phyloP scores from a whole-genome alignment of 1,140 invertebrate genomes.

The Maconellicoccus hirsutus region DNA sequence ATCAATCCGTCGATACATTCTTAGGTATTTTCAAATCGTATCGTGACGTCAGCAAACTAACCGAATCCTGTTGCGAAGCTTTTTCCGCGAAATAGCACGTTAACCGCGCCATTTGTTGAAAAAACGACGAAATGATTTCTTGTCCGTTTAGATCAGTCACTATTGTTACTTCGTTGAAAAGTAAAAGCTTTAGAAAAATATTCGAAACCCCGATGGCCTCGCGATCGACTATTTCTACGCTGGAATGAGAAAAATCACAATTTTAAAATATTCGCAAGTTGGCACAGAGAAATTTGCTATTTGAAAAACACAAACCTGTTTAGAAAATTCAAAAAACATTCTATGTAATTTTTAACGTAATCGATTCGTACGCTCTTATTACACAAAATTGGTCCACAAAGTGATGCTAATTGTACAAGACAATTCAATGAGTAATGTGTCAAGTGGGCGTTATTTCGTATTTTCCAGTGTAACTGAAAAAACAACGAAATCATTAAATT shows the following conservation, averaged over 20 bases:
- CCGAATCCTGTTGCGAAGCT: slow-evolving; percentile 60
- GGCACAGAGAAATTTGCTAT: background rate
- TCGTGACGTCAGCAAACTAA: slow-evolving; percentile 35
- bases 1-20: slow-evolving; percentile 24
- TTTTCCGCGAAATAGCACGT: slow-evolving; percentile 63
- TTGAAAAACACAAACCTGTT: slow-evolving; percentile 33
- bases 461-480: slow-evolving; percentile 61
- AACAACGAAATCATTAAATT: slow-evolving; percentile 24
- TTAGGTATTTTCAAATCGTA: too few relatives aligned
- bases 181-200: slow-evolving; percentile 48
- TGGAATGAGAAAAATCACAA: slow-evolving; percentile 26
- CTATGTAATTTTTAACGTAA: slow-evolving; percentile 58
- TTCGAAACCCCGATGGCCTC: slow-evolving; percentile 54
- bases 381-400: slow-evolving; percentile 57
- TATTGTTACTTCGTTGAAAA: slow-evolving; percentile 36
- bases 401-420: slow-evolving; percentile 62
- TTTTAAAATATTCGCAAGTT: background rate
- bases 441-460: slow-evolving; percentile 57
- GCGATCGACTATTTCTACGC: slow-evolving; percentile 48
- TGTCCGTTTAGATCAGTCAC: slow-evolving; percentile 15
- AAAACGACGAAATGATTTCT: background rate
- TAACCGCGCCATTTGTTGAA: slow-evolving; percentile 43
- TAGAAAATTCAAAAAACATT: slow-evolving; percentile 54
- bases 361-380: slow-evolving; percentile 46
- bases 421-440: slow-evolving; percentile 64